Evolutionary conservation across 2,888 invertebrate species (phyloP).

Genomic region (Blastobasis lacticolella): DNA sequence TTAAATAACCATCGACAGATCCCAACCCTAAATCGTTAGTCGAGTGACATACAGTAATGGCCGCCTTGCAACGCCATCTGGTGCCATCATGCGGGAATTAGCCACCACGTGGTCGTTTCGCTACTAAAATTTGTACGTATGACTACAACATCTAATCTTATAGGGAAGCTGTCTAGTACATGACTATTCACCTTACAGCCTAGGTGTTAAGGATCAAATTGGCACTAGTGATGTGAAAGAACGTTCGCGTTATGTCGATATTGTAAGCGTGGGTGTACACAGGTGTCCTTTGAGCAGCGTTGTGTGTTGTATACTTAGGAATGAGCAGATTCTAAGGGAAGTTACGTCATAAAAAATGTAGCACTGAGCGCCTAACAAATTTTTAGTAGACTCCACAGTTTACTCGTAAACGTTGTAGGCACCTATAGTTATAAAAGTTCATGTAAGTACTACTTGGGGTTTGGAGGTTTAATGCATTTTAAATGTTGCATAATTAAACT

Average conservation of each 20-base stretch:
- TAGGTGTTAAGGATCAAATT: not conserved
- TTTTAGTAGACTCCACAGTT: too few relatives aligned
- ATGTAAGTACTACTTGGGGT: too few relatives aligned
- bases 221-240: not conserved
- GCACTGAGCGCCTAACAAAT: too few relatives aligned
- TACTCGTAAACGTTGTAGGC: too few relatives aligned
- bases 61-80: constrained; percentile 53
- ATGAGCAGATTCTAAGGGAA: too few relatives aligned
- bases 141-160: not conserved
- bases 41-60: constrained; percentile 70
- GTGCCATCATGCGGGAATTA: constrained; percentile 51
- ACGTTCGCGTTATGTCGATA: not conserved
- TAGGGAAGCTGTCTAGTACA: not conserved
- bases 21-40: constrained; percentile 36
- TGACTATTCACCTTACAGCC: not conserved
- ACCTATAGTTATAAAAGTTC: too few relatives aligned
- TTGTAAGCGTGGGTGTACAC: not conserved
- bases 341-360: too few relatives aligned
- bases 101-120: constrained; percentile 42
- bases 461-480: too few relatives aligned
- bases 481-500: too few relatives aligned
- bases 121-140: constrained; percentile 29
- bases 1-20: not conserved
- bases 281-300: not conserved
- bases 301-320: too few relatives aligned